Evolutionary conservation across 2,888 invertebrate species (phyloP).

Genomic region (Pseudeuparius sepicola): DNA sequence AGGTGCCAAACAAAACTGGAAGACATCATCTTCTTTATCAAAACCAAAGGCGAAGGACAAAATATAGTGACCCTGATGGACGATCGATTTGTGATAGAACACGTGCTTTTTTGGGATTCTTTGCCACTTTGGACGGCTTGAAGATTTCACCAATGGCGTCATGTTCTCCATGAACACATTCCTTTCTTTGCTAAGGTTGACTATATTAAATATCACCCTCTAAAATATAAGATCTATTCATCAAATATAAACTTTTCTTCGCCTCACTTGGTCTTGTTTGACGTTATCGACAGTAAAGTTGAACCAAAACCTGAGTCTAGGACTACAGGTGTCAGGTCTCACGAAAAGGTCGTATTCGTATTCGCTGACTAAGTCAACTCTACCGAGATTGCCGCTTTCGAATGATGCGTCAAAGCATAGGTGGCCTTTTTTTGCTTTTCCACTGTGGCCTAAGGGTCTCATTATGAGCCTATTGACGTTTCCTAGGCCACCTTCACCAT

Average conservation of each 20-base stretch:
- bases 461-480: slow-evolving; percentile 84
- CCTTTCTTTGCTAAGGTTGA: slow-evolving; percentile 88
- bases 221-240: slow-evolving; percentile 39
- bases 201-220: slow-evolving; percentile 93
- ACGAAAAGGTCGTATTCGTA: slow-evolving; percentile 94
- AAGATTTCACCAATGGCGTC: slow-evolving; percentile 90
- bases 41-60: slow-evolving; percentile 91
- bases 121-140: slow-evolving; percentile 83
- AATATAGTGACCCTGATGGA: slow-evolving; percentile 84
- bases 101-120: slow-evolving; percentile 71
- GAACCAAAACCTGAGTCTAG: slow-evolving; percentile 90
- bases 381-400: slow-evolving; percentile 94
- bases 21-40: slow-evolving; percentile 89
- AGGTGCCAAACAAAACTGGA: slow-evolving; percentile 87
- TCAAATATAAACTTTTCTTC: slow-evolving; percentile 1
- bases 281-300: slow-evolving; percentile 97
- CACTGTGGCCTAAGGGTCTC: slow-evolving; percentile 83
- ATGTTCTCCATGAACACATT: slow-evolving; percentile 83
- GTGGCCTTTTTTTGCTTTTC: slow-evolving; percentile 92
- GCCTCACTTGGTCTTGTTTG: slow-evolving; percentile 78
- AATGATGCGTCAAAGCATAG: slow-evolving; percentile 95
- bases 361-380: slow-evolving; percentile 87
- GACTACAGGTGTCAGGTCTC: slow-evolving; percentile 93
- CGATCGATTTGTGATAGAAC: slow-evolving; percentile 84
- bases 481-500: slow-evolving; percentile 86